A percentile compares a stretch with the other conserved stretches of the same genome.
These are phyloP conservation scores for Petaurus breviceps DNA, from an alignment of 2,113 vertebrate genomes.

Conservation along the genomic window DNA sequence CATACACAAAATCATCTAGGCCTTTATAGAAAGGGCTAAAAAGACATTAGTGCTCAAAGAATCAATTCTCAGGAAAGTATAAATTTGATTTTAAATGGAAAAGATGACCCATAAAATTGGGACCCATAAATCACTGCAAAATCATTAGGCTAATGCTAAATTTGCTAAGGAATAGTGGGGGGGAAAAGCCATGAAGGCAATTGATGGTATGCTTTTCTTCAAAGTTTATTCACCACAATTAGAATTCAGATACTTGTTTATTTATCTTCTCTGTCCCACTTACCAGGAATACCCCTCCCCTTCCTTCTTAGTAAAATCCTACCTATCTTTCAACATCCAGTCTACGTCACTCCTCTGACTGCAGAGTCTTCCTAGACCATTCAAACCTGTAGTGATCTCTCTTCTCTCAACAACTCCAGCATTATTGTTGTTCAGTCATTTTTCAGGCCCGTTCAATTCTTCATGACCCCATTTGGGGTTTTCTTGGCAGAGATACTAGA, in stretches of 20 bases:
- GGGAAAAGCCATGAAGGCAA: background rate
- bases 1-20: background rate
- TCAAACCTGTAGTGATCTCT: background rate
- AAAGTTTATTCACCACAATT: background rate
- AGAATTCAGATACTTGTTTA: background rate
- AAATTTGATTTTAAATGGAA: background rate
- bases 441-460: no score
- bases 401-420: background rate
- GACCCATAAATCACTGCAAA: background rate
- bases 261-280: background rate
- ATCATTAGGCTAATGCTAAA: background rate
- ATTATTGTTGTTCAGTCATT: background rate
- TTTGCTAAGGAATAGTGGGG: background rate
- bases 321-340: background rate
- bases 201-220: background rate
- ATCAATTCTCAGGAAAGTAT: background rate
- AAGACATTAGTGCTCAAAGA: background rate
- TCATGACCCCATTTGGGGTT: no score
- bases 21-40: background rate
- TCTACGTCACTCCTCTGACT: background rate
- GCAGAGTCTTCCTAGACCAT: background rate
- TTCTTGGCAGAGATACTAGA: no score
- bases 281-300: background rate
- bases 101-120: background rate
- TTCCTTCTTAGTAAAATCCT: conserved; percentile 17